Conservation (phyloP, 2,113 vertebrate genomes). For the Phylloscopus trochiloides region DNA sequence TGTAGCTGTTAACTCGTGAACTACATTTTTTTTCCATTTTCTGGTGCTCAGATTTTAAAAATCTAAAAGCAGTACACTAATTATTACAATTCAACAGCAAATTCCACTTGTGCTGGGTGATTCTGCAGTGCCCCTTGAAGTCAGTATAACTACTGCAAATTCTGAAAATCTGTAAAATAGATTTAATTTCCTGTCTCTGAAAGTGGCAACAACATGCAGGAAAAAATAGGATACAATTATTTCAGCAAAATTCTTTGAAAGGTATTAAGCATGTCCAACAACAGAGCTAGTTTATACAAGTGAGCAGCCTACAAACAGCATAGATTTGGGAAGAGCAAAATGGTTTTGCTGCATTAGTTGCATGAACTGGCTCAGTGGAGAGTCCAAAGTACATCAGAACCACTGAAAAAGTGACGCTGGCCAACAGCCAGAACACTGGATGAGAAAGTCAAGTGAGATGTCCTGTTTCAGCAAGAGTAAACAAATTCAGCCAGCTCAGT, state of each 20-base stretch:
- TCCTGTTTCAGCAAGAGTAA: neutral
- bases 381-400: neutral
- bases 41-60: neutral
- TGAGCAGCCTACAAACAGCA: neutral
- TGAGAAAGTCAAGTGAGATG: neutral
- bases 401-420: neutral
- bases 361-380: neutral
- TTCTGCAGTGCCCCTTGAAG: neutral
- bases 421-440: neutral
- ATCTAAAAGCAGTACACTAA: neutral
- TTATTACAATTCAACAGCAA: neutral
- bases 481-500: neutral
- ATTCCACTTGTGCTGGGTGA: neutral
- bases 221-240: neutral
- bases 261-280: neutral
- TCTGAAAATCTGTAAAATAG: neutral
- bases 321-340: neutral
- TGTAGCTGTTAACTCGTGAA: neutral
- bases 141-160: neutral
- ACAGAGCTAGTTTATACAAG: neutral
- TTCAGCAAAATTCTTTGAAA: neutral
- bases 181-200: neutral
- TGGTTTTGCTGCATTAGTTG: neutral
- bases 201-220: neutral
- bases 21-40: neutral